Percentiles rank a stretch among this genome's conserved stretches.
phyloP scores from a whole-genome alignment of 1,140 invertebrate genomes.

The Lepidurus apus region DNA sequence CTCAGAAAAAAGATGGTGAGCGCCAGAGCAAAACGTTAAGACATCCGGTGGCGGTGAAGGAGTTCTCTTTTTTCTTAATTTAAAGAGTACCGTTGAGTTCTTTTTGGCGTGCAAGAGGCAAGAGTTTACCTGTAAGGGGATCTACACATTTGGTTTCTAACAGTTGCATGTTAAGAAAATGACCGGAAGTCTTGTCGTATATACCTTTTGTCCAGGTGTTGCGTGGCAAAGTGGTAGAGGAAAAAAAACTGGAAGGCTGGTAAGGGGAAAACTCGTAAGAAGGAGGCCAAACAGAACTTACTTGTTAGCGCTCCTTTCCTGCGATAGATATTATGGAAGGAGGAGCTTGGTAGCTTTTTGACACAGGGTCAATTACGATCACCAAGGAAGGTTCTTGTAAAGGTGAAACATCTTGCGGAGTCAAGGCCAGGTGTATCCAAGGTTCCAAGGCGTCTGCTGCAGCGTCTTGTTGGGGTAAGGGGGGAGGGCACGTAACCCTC shows the following conservation, averaged over 20 bases:
- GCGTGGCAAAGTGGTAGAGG: background rate
- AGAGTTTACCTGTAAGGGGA: background rate
- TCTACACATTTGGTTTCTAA: background rate
- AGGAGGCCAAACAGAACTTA: background rate
- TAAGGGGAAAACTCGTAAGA: background rate
- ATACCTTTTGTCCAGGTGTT: background rate
- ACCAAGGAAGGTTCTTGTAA: background rate
- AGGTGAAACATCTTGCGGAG: background rate
- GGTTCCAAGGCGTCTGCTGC: background rate
- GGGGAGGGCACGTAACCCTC: background rate
- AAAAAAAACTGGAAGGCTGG: background rate
- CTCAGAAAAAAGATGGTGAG: background rate
- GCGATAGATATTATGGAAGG: background rate
- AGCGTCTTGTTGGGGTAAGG: background rate
- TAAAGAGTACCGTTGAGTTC: background rate
- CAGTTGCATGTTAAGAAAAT: conserved; percentile 9
- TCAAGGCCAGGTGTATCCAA: background rate
- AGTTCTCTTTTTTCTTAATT: background rate
- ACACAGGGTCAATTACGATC: background rate
- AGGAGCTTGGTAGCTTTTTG: background rate
- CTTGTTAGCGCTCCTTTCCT: background rate
- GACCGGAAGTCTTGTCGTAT: conserved; percentile 2
- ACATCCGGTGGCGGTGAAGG: background rate
- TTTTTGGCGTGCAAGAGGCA: background rate
- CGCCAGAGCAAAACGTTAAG: background rate